A percentile compares a stretch with the other conserved stretches of the same genome.
Evolutionary conservation across 2,888 invertebrate species (phyloP).

Genomic region (Pseudolycoriella hygida): DNA sequence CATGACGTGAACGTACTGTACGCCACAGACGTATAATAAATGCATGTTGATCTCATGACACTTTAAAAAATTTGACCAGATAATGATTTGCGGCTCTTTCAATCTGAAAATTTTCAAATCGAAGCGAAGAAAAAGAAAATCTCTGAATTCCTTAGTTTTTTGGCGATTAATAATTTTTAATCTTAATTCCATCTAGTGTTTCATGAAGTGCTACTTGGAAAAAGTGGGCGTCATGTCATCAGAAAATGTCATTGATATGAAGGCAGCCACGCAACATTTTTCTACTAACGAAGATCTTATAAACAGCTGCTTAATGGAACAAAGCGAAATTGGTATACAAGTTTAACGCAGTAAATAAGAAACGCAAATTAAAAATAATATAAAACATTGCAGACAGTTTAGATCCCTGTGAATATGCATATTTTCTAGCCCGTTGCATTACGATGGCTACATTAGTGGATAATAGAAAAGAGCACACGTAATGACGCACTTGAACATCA

Average conservation of each 20-base stretch:
- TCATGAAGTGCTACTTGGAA: slow-evolving; percentile 1
- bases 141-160: too few species aligned
- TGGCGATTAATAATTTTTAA: too few species aligned
- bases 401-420: slow-evolving; percentile 34
- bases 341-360: neutral
- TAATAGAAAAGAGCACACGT: neutral
- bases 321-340: neutral
- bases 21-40: too few species aligned
- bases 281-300: slow-evolving; percentile 1
- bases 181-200: slow-evolving; percentile 3
- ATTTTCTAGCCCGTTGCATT: slow-evolving; percentile 35
- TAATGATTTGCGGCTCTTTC: too few species aligned
- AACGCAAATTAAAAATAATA: neutral
- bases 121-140: too few species aligned
- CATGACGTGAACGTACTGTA: too few species aligned
- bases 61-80: too few species aligned
- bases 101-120: too few species aligned
- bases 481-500: too few species aligned
- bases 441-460: slow-evolving; percentile 25
- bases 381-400: slow-evolving; percentile 24
- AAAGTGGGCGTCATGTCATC: neutral
- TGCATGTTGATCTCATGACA: too few species aligned
- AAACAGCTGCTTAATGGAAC: slow-evolving; percentile 2
- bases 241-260: neutral
- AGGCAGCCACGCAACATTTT: neutral